Base-by-base conservation (phyloP, 1,140 invertebrate genomes). In the Drosophila insularis region DNA sequence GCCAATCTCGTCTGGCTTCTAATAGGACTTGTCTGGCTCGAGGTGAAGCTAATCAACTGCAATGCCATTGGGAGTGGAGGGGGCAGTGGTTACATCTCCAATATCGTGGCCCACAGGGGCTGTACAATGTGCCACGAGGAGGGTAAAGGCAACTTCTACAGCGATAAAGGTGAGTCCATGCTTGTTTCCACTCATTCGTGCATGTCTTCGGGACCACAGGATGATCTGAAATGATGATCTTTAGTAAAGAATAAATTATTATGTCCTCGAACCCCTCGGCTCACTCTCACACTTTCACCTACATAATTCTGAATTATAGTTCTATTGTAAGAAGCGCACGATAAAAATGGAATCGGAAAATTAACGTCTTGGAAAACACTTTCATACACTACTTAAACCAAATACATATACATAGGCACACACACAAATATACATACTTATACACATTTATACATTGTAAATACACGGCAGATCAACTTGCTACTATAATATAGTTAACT, bases 1-100 rank as follows among this genome's bases (percentile, higher is more conserved):
- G 53, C 78, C 0, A 91, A 91, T 68, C 81, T 91, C 8, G 63
- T 91, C 1, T 91, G 90, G 90, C 59, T 91, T n/a, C 68, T 91
- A 4, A 90, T 91, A 50, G 90, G 90, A 4, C 74, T 91, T 10
- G 89, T 91, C 17, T 91, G 90, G 90, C 73, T 91, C 7, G 90
- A 91, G 55, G 73, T 81, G 7, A 89, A 90, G 40, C 62, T 90
- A 23, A 82, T 91, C 14, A 90, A 90, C 55, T 91, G 90, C 69
- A 80, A 74, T 62, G 71, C 84, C 4, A 77, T 90, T 46, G 60
- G 61, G 7, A 71, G 60, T 37, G 69, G 68, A 32, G 62, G 71
- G 32, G 76, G 69, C 13, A 66, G 46, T 37, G 76, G 69, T 13
- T 85, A 79, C 14, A 75, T 77, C 46, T 80, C 85, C 0, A 89